Base-by-base conservation (phyloP, 2,113 vertebrate genomes). In the Chaetodon auriga region DNA sequence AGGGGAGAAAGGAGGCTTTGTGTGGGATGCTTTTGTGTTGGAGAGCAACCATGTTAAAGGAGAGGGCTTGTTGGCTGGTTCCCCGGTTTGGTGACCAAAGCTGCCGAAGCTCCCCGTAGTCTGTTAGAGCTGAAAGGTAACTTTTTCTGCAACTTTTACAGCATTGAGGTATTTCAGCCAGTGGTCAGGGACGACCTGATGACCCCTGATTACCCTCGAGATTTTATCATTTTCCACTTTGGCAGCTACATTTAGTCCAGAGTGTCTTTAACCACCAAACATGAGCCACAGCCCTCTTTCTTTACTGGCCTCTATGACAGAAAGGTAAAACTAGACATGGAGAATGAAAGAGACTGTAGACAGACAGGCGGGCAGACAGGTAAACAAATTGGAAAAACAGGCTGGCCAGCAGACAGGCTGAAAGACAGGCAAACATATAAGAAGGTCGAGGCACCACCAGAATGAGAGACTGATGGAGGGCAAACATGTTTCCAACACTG, bases 1-100 rank as follows among this genome's bases (percentile, higher is more conserved):
- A 95, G 95, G 96, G 96, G 96, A 95, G 96, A 97, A 97, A 96
- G 95, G 94, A 92, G 95, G 93, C 95, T 97, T 97, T 97, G 95
- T 97, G 94, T 94, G 92, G 84, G 77, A 85, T 75, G 92, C 96
- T 96, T 98, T 99, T 99, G 97, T 99, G 95, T 93, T 95, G 75
- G 85, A 79, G 94, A 96, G 93, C 93, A 95, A 96, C 96, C 96
- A 95, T 96, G 95, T 97, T 97, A 96, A 90, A 97, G 94, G 94
- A 96, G 95, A 96, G 94, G 82, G 83, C 86, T 95, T 95, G 93
- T 95, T 95, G 93, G 89, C 88, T 89, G 80, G 68, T 86, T 86
- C 82, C 74, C 93, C 93, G 81, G 43, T 95, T 93, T 75, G 80
- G 93, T 84, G 91, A 96, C 83, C 70, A 78, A 88, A 89, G 83